phyloP scores from a whole-genome alignment of 2,888 invertebrate species.

The Carabus problematicus region DNA sequence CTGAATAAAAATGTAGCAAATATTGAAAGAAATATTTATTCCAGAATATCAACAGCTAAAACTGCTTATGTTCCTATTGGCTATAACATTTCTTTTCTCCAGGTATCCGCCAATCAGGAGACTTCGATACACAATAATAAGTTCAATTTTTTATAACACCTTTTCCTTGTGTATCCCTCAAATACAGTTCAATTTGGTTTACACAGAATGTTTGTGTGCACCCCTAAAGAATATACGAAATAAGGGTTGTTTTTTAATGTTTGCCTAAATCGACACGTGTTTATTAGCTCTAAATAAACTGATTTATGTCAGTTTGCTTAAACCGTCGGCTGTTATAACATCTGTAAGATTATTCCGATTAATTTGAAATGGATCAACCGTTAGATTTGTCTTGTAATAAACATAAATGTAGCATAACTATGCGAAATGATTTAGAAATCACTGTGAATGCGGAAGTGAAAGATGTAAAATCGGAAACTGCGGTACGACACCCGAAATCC shows the following conservation, averaged over 20 bases:
- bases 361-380: constrained; percentile 45
- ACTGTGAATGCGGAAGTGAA: constrained; percentile 14
- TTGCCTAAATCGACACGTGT: constrained; percentile 22
- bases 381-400: constrained; percentile 45
- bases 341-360: constrained; percentile 4
- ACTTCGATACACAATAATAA: constrained; percentile 3
- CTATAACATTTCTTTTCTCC: constrained; percentile 26
- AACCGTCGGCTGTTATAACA: constrained; percentile 30
- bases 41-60: constrained; percentile 4
- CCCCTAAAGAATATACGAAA: constrained; percentile 6
- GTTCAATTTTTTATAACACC: constrained; percentile 3
- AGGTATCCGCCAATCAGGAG: constrained; percentile 29
- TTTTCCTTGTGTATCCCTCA: constrained; percentile 18
- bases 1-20: constrained; percentile 4
- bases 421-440: constrained; percentile 29
- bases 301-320: constrained; percentile 27
- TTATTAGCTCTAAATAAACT: constrained; percentile 25
- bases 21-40: constrained; percentile 2
- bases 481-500: constrained; percentile 23
- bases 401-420: constrained; percentile 21
- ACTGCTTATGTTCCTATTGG: constrained; percentile 15
- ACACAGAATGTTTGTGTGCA: neutral
- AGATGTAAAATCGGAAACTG: constrained; percentile 21
- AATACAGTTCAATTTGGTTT: constrained; percentile 17
- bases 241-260: constrained; percentile 29